Evolutionary conservation across 2,113 vertebrate species (phyloP), one percentile per base, ranked within the genome.

Genomic region (Macroglossus sobrinus): DNA sequence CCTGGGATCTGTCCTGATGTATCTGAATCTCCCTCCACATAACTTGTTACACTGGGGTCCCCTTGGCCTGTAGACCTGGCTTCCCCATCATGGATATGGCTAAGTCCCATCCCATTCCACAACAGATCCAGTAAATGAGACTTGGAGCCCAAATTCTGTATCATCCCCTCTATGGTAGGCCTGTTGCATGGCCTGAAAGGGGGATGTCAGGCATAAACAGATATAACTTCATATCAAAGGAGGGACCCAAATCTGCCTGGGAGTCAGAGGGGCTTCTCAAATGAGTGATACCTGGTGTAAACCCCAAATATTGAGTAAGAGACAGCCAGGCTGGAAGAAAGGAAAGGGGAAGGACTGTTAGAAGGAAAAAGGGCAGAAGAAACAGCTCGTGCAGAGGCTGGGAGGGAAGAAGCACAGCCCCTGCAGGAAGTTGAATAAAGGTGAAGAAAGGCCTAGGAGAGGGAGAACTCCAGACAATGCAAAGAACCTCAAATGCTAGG

Each of bases 81-180:
- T 43, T 59, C 7, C 71, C 30, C 53, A 68, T 84, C 45, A 19
- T 10, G 30, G 71, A 45, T 16, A 9, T 35, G 64, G 26, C 86
- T 55, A 63, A 61, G 47, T 12, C 69, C 68, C 33, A 2, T n/a
- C 24, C 26, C 6, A 15, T 4, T 76, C 81, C 63, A 59, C 30
- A 19, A 3, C 53, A 68, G 38, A 71, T 9, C 43, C 12, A n/a
- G 22, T 28, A 47, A 78, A 30, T 69, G n/a, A 76, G 35, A 64
- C 35, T 38, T 1, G 11, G 10, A 71, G 47, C 59, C 59, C 38
- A n/a, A 38, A n/a, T 38, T 19, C 45, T 43, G 53, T 21, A 28
- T 33, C 47, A 16, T 6, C 1, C 4, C 30, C 30, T 10, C 5
- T 14, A 14, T 1, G 7, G 21, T 9, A 50, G 50, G 50, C 15